Evolutionary conservation across 2,888 invertebrate genomes (phyloP).

Genomic region (Rutpela maculata): DNA sequence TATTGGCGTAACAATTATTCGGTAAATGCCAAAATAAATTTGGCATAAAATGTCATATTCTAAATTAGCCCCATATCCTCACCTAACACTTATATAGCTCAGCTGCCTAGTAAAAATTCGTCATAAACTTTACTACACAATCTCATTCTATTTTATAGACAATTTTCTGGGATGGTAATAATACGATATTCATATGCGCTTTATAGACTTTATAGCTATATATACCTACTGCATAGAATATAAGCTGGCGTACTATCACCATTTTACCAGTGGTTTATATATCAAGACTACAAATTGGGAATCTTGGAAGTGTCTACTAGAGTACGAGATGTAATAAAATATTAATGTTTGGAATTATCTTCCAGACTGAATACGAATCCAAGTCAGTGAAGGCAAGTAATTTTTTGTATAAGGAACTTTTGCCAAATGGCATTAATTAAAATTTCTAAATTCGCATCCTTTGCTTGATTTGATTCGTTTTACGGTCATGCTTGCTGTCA

Average conservation of each 20-base stretch:
- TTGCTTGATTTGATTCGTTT: no score
- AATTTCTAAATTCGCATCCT: no score
- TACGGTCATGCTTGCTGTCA: no score
- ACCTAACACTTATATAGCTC: not conserved
- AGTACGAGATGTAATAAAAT: constrained; percentile 1
- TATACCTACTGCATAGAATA: constrained; percentile 29
- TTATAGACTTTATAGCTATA: constrained; percentile 33
- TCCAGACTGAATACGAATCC: not conserved
- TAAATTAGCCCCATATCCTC: not conserved
- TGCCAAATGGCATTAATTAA: no score
- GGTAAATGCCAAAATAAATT: constrained; percentile 28
- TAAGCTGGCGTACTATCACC: constrained; percentile 26
- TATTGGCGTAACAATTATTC: constrained; percentile 32
- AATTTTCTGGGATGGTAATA: constrained; percentile 40
- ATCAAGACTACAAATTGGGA: constrained; percentile 16
- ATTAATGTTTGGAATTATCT: not conserved
- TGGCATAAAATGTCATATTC: constrained; percentile 29
- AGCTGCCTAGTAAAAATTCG: constrained; percentile 33
- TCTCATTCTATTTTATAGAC: constrained; percentile 43
- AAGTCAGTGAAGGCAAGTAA: not conserved
- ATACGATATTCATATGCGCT: constrained; percentile 45
- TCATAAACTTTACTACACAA: constrained; percentile 41
- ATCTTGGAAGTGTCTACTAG: constrained; percentile 4
- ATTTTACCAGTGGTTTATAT: constrained; percentile 10
- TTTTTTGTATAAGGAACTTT: not conserved